phyloP scores from a whole-genome alignment of 2,888 invertebrate genomes.

The Sesamia inferens region DNA sequence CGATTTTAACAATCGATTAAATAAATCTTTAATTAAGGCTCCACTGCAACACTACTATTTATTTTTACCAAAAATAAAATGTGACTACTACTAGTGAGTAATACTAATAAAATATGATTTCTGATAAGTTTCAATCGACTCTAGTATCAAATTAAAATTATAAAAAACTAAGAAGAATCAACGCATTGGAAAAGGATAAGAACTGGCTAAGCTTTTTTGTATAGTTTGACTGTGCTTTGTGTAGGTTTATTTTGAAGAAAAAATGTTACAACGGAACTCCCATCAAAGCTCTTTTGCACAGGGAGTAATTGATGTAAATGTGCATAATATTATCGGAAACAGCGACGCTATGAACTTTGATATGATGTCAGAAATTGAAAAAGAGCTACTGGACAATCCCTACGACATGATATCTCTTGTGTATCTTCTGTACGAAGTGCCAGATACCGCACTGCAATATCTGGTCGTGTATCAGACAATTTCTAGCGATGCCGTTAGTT shows the following conservation, averaged over 20 bases:
- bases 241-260: constrained; percentile 11
- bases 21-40: neutral
- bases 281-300: constrained; percentile 22
- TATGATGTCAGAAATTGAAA: constrained; percentile 79
- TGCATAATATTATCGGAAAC: constrained; percentile 66
- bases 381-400: constrained; percentile 75
- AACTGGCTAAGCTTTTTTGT: too few relatives aligned
- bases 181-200: too few relatives aligned
- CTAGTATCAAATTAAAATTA: neutral
- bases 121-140: neutral
- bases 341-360: constrained; percentile 75
- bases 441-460: constrained; percentile 82
- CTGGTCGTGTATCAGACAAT: constrained; percentile 80
- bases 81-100: neutral
- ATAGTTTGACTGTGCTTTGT: neutral
- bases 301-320: constrained; percentile 34
- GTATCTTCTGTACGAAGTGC: constrained; percentile 83
- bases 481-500: constrained; percentile 70
- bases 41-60: neutral
- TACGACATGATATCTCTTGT: constrained; percentile 83
- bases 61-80: neutral
- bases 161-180: too few relatives aligned
- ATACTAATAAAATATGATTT: neutral
- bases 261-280: constrained; percentile 61
- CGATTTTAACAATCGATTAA: neutral